A percentile compares a stretch with the other conserved stretches of the same genome.
phyloP scores from a whole-genome alignment of 2,797 vertebrate species.

The Momotus momota region DNA sequence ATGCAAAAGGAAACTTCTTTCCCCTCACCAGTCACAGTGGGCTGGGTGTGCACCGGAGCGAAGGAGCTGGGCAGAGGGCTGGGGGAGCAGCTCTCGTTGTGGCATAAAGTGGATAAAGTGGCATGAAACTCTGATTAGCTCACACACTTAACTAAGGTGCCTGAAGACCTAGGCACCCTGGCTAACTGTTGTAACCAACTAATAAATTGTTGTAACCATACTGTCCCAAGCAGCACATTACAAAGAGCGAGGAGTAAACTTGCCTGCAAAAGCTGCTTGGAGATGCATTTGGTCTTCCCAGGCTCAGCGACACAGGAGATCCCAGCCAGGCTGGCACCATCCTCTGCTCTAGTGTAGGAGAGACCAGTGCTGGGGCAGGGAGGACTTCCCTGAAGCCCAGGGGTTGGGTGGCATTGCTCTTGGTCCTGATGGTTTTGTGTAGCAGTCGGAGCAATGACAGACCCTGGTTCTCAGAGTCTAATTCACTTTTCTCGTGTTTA shows the following conservation, averaged over 20 bases:
- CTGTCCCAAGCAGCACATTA: not conserved
- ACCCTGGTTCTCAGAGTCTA: not conserved
- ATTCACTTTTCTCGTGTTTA: not conserved
- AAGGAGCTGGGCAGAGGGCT: not conserved
- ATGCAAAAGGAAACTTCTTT: not conserved
- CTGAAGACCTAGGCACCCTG: not conserved
- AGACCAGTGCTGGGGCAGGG: not conserved
- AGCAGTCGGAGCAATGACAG: not conserved
- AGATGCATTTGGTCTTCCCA: not conserved
- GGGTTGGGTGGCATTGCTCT: not conserved
- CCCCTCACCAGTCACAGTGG: not conserved
- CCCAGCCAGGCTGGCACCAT: not conserved
- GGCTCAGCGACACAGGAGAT: not conserved
- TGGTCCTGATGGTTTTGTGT: not conserved
- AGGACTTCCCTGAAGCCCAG: not conserved
- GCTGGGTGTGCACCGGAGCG: accelerated
- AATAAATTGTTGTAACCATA: not conserved
- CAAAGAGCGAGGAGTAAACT: not conserved
- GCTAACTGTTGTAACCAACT: constrained; percentile 75
- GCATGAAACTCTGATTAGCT: constrained; percentile 46
- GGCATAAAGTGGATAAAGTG: not conserved
- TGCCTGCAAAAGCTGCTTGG: not conserved
- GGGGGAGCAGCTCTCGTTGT: not conserved
- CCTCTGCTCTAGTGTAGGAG: not conserved
- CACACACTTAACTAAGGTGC: not conserved